phyloP scores from a whole-genome alignment of 1,140 invertebrate genomes.

The Metaphire vulgaris region DNA sequence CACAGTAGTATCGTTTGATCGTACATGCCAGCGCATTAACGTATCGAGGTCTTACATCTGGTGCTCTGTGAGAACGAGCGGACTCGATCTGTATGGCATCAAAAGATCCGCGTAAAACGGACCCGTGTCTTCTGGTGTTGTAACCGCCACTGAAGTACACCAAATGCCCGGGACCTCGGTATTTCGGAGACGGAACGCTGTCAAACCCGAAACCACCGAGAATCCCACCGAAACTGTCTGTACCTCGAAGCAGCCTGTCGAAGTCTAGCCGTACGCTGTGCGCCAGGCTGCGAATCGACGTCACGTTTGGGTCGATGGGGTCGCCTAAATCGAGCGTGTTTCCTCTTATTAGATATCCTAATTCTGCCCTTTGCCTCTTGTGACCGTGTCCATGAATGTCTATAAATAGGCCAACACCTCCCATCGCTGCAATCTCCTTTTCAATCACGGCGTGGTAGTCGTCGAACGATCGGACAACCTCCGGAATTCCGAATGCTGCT shows the following conservation, averaged over 20 bases:
- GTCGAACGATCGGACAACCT: conserved; percentile 2
- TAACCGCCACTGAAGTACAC: conserved; percentile 15
- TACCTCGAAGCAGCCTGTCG: conserved; percentile 11
- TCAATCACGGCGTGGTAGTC: conserved; percentile 10
- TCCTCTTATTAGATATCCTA: conserved; percentile 15
- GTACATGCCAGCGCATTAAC: conserved; percentile 55
- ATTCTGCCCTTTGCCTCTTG: not conserved
- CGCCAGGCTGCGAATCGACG: conserved; percentile 13
- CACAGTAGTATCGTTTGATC: conserved; percentile 73
- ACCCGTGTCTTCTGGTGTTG: conserved; percentile 20
- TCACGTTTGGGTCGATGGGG: not conserved
- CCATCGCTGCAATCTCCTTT: not conserved
- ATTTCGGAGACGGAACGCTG: conserved; percentile 6
- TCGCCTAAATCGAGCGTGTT: not conserved
- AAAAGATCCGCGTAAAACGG: not conserved
- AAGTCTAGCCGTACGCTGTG: not conserved
- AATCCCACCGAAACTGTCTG: conserved; percentile 7
- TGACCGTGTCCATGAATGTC: conserved; percentile 22
- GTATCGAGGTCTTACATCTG: conserved; percentile 12
- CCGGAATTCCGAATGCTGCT: conserved; percentile 2
- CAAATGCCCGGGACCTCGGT: not conserved
- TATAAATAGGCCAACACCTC: conserved; percentile 13
- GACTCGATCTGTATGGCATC: conserved; percentile 23
- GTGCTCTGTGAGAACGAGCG: not conserved
- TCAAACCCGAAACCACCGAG: conserved; percentile 2